These are phyloP conservation scores for Leucania comma DNA, from an alignment of 2,888 invertebrate genomes.

Conservation along the genomic window DNA sequence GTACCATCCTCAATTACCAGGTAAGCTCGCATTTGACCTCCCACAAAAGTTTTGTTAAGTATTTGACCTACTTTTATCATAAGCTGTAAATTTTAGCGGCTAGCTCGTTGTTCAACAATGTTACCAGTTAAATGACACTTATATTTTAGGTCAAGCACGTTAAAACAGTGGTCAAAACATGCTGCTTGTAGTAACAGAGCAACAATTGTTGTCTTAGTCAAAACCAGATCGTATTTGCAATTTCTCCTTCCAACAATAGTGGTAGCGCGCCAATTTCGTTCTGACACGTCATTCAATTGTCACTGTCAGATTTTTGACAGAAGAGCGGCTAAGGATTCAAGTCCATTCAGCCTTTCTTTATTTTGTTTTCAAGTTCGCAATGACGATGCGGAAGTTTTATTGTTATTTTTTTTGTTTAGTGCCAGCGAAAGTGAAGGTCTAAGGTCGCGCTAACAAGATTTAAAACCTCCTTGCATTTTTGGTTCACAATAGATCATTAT, in stretches of 20 bases:
- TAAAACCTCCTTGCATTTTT: conserved; percentile 62
- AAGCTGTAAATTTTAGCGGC: conserved; percentile 22
- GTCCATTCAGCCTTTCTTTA: conserved; percentile 58
- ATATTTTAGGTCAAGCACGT: conserved; percentile 41
- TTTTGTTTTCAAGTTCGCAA: conserved; percentile 75
- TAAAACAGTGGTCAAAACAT: conserved; percentile 26
- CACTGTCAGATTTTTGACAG: conserved; percentile 65
- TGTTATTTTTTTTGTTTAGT: conserved; percentile 71
- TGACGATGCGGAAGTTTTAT: conserved; percentile 80
- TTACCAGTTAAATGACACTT: conserved; percentile 36
- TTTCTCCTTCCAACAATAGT: conserved; percentile 40
- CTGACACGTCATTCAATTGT: conserved; percentile 56
- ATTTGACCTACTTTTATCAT: conserved; percentile 17
- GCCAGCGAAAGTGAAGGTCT: conserved; percentile 83
- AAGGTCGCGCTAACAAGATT: conserved; percentile 73
- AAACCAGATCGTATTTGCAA: conserved; percentile 34
- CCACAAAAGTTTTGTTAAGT: background rate
- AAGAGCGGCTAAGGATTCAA: conserved; percentile 73
- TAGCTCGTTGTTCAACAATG: conserved; percentile 27
- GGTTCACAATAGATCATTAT: conserved; percentile 56
- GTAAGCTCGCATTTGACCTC: background rate
- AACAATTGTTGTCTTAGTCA: conserved; percentile 38
- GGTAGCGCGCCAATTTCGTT: conserved; percentile 43
- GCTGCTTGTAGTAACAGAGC: conserved; percentile 9
- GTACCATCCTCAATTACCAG: background rate